Conservation (phyloP, 2,797 vertebrate genomes). For the Tenualosa thibaudeaui region DNA sequence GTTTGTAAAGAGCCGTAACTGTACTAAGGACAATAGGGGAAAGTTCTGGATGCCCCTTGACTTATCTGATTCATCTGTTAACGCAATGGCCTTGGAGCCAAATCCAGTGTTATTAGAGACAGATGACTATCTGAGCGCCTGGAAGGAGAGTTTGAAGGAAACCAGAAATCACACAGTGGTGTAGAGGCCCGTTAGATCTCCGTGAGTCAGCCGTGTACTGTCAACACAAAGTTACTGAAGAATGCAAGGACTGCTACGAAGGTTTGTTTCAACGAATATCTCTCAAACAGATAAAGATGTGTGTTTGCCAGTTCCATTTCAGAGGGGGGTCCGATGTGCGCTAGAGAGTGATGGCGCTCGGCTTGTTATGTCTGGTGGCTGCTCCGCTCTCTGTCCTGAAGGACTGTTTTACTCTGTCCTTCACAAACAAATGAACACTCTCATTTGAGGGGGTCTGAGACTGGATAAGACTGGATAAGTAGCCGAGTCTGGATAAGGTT, state of each 20-base stretch:
- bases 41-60: background rate
- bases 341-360: background rate
- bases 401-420: slow-evolving; percentile 3
- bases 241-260: background rate
- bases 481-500: background rate
- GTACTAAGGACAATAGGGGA: background rate
- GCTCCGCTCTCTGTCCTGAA: background rate
- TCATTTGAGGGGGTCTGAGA: background rate
- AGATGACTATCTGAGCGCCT: background rate
- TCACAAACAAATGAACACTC: background rate
- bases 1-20: background rate
- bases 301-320: background rate
- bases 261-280: background rate
- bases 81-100: background rate
- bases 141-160: background rate
- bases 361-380: slow-evolving; percentile 1
- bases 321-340: background rate
- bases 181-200: background rate
- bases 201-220: background rate
- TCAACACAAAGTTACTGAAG: background rate
- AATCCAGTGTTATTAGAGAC: background rate
- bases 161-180: background rate
- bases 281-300: background rate
- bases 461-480: background rate
- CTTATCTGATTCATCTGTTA: slow-evolving; percentile 10